Percentiles rank a stretch among this genome's conserved stretches.
phyloP scores from a whole-genome alignment of 1,140 invertebrate genomes.

The Cherax destructor region DNA sequence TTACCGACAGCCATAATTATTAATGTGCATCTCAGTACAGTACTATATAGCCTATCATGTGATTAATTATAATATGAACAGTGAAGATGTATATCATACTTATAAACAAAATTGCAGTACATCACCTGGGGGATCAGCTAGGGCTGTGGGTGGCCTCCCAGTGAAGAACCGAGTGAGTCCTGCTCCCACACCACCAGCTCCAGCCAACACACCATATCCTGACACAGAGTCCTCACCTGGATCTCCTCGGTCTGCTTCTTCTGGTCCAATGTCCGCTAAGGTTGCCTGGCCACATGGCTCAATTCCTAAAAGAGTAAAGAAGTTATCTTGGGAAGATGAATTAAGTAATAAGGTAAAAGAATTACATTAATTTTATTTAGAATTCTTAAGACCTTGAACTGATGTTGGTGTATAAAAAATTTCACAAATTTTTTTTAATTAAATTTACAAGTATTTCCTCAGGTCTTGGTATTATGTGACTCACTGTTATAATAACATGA shows the following conservation, averaged over 20 bases:
- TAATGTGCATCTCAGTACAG: too few species aligned
- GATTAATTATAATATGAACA: too few species aligned
- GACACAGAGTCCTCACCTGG: conserved; percentile 26
- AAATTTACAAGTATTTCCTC: too few species aligned
- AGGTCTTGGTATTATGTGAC: too few species aligned
- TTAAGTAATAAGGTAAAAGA: conserved; percentile 64
- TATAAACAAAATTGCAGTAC: conserved; percentile 13
- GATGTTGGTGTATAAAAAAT: too few species aligned
- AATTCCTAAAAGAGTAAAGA: conserved; percentile 82
- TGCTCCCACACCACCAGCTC: conserved; percentile 47
- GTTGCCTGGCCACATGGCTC: conserved; percentile 78
- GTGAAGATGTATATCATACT: not conserved
- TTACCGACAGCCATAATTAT: too few species aligned
- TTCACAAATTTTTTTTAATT: too few species aligned
- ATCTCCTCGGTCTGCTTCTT: conserved; percentile 55
- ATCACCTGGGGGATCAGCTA: conserved; percentile 60
- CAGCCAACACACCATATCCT: conserved; percentile 53
- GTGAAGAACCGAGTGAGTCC: conserved; percentile 42
- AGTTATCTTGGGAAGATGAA: conserved; percentile 85
- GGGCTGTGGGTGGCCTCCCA: conserved; percentile 66
- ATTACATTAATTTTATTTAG: not conserved
- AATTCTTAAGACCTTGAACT: too few species aligned
- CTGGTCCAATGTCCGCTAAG: conserved; percentile 60
- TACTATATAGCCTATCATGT: too few species aligned
- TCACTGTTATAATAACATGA: too few species aligned